Evolutionary conservation across 2,113 vertebrate species (phyloP).

Genomic region (Psammodynastes pulverulentus): DNA sequence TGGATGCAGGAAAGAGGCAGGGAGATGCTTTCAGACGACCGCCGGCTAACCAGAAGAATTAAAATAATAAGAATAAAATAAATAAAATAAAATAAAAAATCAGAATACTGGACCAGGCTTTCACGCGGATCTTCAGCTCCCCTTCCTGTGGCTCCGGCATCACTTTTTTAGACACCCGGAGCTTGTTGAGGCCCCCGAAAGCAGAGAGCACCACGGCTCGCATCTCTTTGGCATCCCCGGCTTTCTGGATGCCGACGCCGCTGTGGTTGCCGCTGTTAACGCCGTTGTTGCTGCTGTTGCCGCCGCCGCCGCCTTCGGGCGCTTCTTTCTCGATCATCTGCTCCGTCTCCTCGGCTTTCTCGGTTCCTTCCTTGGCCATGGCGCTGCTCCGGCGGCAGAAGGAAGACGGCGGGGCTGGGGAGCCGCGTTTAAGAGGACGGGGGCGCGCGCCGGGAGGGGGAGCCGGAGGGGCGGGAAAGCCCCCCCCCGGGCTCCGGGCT

Average conservation of each 20-base stretch:
- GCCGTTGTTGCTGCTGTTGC: neutral
- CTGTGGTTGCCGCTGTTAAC: slow-evolving; percentile 20
- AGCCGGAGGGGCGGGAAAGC: neutral
- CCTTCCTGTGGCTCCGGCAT: slow-evolving; percentile 93
- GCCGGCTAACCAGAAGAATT: neutral
- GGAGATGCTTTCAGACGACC: neutral
- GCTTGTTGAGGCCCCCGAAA: slow-evolving; percentile 95
- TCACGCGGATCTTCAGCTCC: slow-evolving; percentile 96
- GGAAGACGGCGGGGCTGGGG: slow-evolving; percentile 37
- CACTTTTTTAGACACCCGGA: slow-evolving; percentile 83
- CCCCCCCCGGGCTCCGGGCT: neutral
- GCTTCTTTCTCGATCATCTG: slow-evolving; percentile 85
- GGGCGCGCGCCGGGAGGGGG: slow-evolving; percentile 49
- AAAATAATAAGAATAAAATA: neutral
- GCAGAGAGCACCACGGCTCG: slow-evolving; percentile 86
- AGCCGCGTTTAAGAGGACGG: slow-evolving; percentile 11
- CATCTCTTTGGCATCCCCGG: slow-evolving; percentile 86
- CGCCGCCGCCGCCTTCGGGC: slow-evolving; percentile 66
- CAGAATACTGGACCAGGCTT: slow-evolving; percentile 86
- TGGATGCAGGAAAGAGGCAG: neutral
- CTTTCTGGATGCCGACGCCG: slow-evolving; percentile 55
- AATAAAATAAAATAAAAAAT: neutral
- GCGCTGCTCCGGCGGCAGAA: slow-evolving; percentile 20
- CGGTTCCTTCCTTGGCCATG: slow-evolving; percentile 88
- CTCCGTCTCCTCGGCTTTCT: slow-evolving; percentile 88